A percentile compares a stretch with the other conserved stretches of the same genome.
These are phyloP conservation scores for Prionailurus viverrinus DNA, from an alignment of 2,113 vertebrate genomes.

Conservation along the genomic window DNA sequence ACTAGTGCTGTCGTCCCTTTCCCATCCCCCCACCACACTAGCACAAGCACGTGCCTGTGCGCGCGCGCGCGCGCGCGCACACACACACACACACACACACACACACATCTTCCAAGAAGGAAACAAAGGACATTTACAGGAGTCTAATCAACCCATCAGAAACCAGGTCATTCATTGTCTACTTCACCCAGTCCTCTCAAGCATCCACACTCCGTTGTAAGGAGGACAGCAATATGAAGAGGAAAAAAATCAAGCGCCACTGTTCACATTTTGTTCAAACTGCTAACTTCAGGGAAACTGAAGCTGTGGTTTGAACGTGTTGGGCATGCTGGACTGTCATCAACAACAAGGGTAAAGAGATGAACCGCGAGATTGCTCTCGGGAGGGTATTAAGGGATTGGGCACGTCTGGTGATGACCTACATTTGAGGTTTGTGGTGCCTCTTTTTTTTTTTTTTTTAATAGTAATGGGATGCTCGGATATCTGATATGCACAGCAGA, in stretches of 20 bases:
- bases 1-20: not conserved
- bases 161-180: constrained; percentile 9
- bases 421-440: constrained; percentile 50
- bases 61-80: rapidly evolving
- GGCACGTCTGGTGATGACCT: not conserved
- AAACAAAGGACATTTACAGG: constrained; percentile 21
- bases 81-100: not conserved
- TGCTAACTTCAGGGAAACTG: constrained; percentile 36
- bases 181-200: not conserved
- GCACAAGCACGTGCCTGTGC: not conserved
- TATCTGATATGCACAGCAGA: constrained; percentile 65
- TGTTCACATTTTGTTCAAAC: constrained; percentile 30
- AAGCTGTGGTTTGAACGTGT: not conserved
- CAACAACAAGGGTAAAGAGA: constrained; percentile 39
- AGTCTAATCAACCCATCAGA: not conserved
- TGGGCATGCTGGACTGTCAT: not conserved
- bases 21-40: not conserved
- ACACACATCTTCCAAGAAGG: not conserved
- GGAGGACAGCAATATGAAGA: not conserved
- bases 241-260: not conserved
- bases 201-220: rapidly evolving
- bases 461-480: not conserved
- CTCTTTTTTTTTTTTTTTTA: not conserved
- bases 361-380: constrained; percentile 10
- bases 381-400: constrained; percentile 48